A percentile compares a stretch with the other conserved stretches of the same genome.
Evolutionary conservation across 1,140 invertebrate species (phyloP).

Genomic region (Chrysomallon squamiferum): DNA sequence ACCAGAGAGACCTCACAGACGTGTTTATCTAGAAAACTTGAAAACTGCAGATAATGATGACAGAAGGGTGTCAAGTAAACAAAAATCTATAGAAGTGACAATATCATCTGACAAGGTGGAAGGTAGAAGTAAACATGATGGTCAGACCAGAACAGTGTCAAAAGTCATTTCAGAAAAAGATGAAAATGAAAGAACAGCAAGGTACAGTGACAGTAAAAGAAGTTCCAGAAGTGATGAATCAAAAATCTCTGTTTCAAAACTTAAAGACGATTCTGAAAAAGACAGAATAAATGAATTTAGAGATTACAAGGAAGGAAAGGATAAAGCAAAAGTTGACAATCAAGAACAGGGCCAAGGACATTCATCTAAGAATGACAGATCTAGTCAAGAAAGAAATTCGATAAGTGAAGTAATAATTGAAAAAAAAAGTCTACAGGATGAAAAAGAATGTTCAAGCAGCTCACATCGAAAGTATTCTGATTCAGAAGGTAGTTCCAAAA

Average conservation of each 20-base stretch:
- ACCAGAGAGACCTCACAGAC: constrained; percentile 13
- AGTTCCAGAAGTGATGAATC: background rate
- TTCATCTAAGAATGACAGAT: no score
- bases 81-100: constrained; percentile 39
- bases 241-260: background rate
- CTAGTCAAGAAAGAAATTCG: no score
- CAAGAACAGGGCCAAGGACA: no score
- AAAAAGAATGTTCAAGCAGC: no score
- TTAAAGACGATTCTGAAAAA: constrained; percentile 6
- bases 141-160: background rate
- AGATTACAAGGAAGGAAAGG: background rate
- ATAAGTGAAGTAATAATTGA: no score
- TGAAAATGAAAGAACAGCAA: background rate
- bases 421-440: no score
- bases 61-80: constrained; percentile 23
- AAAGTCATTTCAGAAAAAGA: no score
- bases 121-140: background rate
- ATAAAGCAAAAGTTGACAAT: background rate
- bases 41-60: constrained; percentile 22
- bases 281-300: constrained; percentile 6
- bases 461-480: no score
- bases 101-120: constrained; percentile 12
- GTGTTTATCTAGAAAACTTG: constrained; percentile 29
- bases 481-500: no score
- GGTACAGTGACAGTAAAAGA: constrained; percentile 3